These are phyloP conservation scores for Ochotona curzoniae DNA, from an alignment of 2,113 vertebrate species.

Conservation along the genomic window DNA sequence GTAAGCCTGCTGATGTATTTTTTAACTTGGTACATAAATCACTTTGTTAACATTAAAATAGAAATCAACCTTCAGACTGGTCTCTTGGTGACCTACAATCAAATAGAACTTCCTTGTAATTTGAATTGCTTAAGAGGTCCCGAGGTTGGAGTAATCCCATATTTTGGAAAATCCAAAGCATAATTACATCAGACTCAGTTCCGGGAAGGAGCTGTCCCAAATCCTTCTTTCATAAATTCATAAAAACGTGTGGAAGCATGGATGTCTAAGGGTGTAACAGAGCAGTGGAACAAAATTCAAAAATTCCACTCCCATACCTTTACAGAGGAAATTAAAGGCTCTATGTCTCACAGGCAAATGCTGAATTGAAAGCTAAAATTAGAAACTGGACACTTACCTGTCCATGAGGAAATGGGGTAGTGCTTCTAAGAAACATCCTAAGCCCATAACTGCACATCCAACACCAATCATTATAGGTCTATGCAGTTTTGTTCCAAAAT, in stretches of 20 bases:
- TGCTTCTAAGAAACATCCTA: conserved; percentile 93
- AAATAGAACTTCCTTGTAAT: not conserved
- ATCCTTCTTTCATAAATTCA: not conserved
- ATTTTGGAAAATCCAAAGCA: not conserved
- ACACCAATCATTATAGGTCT: conserved; percentile 93
- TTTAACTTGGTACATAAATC: not conserved
- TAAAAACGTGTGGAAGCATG: not conserved
- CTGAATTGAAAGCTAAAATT: not conserved
- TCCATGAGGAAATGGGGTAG: conserved; percentile 96
- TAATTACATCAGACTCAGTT: not conserved
- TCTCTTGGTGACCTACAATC: not conserved
- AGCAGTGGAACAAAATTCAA: not conserved
- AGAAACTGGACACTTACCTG: conserved; percentile 85
- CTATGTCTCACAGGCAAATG: not conserved
- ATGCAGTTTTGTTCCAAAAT: conserved; percentile 95
- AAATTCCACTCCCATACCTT: not conserved
- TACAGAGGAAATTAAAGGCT: not conserved
- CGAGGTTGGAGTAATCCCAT: not conserved
- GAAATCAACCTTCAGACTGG: not conserved
- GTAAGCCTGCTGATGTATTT: not conserved
- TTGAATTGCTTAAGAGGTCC: not conserved
- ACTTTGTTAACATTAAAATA: conserved; percentile 34
- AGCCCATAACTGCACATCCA: conserved; percentile 91
- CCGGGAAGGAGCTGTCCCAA: not conserved
- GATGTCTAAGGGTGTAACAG: not conserved